These are phyloP conservation scores for Sander lucioperca DNA, from an alignment of 2,113 vertebrate species.

Conservation along the genomic window DNA sequence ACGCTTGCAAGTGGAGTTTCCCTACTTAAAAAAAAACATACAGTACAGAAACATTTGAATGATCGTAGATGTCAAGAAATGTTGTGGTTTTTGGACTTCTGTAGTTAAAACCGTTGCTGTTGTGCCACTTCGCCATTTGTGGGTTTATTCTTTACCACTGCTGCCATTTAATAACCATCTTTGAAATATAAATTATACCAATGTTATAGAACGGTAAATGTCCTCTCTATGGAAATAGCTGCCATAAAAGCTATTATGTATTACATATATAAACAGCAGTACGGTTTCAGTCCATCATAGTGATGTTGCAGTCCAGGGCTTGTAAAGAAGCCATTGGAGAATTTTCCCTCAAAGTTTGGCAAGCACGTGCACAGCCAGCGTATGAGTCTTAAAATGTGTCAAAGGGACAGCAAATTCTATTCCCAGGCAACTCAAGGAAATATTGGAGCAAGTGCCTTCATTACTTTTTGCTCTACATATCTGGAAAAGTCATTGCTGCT, in stretches of 20 bases:
- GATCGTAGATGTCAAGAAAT: background rate
- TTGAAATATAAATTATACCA: slow-evolving; percentile 41
- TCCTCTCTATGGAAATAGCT: slow-evolving; percentile 28
- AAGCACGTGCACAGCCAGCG: slow-evolving; percentile 22
- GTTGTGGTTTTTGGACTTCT: slow-evolving; percentile 12
- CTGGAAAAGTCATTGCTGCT: slow-evolving; percentile 70
- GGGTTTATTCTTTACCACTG: slow-evolving; percentile 23
- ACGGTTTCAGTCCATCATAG: slow-evolving; percentile 25
- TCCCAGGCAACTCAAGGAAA: slow-evolving; percentile 45
- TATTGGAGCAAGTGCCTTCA: slow-evolving; percentile 46
- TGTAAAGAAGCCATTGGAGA: slow-evolving; percentile 59
- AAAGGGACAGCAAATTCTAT: slow-evolving; percentile 52
- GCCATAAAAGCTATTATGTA: slow-evolving; percentile 40
- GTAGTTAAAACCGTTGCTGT: background rate
- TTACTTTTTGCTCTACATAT: slow-evolving; percentile 62
- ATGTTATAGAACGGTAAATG: slow-evolving; percentile 41
- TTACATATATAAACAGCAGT: slow-evolving; percentile 39
- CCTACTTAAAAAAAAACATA: background rate
- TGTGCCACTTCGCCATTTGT: slow-evolving; percentile 1
- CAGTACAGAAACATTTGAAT: background rate
- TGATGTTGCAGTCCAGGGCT: slow-evolving; percentile 37
- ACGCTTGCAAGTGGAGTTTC: background rate
- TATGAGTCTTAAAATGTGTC: slow-evolving; percentile 57
- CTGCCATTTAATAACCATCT: slow-evolving; percentile 25
- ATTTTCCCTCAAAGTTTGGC: slow-evolving; percentile 50